Conservation (phyloP, 1,140 invertebrate genomes). For the Scaptomyza montana region DNA sequence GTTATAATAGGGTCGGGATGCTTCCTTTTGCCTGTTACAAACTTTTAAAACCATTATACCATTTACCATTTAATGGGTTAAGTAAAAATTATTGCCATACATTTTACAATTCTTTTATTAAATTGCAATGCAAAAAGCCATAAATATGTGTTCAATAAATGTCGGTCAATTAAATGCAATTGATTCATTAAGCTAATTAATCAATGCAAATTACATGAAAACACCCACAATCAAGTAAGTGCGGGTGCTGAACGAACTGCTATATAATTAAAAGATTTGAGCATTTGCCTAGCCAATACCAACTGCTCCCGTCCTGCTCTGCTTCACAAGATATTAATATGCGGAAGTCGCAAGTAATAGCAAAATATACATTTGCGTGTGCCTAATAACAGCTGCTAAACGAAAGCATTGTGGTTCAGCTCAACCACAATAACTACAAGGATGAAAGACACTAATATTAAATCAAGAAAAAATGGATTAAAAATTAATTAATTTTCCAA, state of each 20-base stretch:
- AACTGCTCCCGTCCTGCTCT: too few species aligned
- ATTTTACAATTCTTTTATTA: constrained; percentile 14
- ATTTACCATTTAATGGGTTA: too few species aligned
- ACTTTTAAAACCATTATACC: too few species aligned
- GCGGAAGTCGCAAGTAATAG: constrained; percentile 50
- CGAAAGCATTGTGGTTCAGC: constrained; percentile 44
- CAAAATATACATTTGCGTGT: constrained; percentile 48
- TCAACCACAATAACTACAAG: constrained; percentile 23
- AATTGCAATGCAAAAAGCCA: constrained; percentile 11
- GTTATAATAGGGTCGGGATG: too few species aligned
- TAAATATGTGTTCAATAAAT: constrained; percentile 48
- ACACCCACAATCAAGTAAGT: constrained; percentile 37
- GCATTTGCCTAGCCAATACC: constrained; percentile 49
- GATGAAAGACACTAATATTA: constrained; percentile 6
- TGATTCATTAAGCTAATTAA: constrained; percentile 64
- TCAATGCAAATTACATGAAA: constrained; percentile 35
- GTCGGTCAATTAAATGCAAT: constrained; percentile 48
- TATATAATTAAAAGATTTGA: constrained; percentile 70
- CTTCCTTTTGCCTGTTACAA: too few species aligned
- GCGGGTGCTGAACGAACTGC: constrained; percentile 52
- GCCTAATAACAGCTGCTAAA: constrained; percentile 61
- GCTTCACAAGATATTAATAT: constrained; percentile 7
- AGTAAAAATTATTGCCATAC: constrained; percentile 23
- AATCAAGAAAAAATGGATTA: constrained; percentile 45
- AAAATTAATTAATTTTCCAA: constrained; percentile 58